Conservation (phyloP, 2,797 vertebrate species). For the Gadopsis bispinosus region DNA sequence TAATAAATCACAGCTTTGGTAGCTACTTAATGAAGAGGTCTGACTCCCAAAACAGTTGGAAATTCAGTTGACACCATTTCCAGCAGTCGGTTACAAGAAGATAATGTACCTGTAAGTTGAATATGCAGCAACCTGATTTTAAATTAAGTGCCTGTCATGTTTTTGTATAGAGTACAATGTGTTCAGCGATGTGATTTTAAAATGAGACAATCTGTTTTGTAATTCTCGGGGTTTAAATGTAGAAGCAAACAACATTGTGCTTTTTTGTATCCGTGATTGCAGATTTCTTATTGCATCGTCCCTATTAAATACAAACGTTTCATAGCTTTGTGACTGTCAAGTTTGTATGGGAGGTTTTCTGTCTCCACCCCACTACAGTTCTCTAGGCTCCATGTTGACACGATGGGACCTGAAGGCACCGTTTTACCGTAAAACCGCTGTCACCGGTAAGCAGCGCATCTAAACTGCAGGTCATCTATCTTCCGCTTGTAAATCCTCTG, state of each 20-base stretch:
- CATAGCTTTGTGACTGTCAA: background rate
- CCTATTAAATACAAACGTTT: constrained; percentile 40
- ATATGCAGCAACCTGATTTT: constrained; percentile 5
- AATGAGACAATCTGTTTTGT: constrained; percentile 16
- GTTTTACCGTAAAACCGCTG: background rate
- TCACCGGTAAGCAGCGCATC: background rate
- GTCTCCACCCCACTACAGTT: too few relatives aligned
- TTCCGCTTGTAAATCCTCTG: constrained; percentile 3
- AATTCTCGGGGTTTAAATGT: constrained; percentile 8
- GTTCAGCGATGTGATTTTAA: constrained; percentile 18
- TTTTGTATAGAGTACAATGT: constrained; percentile 44
- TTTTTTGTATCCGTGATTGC: constrained; percentile 33
- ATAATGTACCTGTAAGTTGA: constrained; percentile 1
- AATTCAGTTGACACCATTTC: background rate
- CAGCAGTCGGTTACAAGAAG: background rate
- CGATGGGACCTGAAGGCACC: too few relatives aligned
- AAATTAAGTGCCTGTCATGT: constrained; percentile 69
- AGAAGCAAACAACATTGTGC: background rate
- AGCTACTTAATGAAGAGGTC: background rate
- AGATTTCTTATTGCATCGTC: constrained; percentile 40
- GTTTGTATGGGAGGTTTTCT: background rate
- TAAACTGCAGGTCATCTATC: background rate
- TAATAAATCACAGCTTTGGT: background rate
- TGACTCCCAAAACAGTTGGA: background rate
- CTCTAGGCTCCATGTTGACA: background rate